phyloP scores from a whole-genome alignment of 1,140 invertebrate species.

The Helicorthomorpha holstii region DNA sequence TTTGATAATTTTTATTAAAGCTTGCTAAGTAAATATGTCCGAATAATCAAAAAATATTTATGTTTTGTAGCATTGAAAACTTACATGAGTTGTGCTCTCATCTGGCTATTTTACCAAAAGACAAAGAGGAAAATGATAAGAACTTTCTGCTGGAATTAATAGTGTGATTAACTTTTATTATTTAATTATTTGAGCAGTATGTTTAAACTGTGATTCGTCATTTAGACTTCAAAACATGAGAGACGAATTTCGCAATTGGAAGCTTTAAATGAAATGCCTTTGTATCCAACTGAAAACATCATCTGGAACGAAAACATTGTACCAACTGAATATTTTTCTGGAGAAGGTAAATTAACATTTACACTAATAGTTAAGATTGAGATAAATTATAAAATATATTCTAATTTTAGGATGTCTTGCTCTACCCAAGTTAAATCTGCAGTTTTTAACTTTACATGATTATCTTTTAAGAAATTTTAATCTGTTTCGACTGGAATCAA shows the following conservation, averaged over 20 bases:
- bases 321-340: conserved; percentile 90
- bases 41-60: too few relatives aligned
- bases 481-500: conserved; percentile 92
- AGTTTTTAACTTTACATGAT: conserved; percentile 96
- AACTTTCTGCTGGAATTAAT: conserved; percentile 71
- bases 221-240: conserved; percentile 68
- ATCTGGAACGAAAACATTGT: conserved; percentile 99
- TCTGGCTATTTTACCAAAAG: conserved; percentile 64
- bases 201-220: not conserved
- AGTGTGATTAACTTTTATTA: conserved; percentile 30
- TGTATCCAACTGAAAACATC: conserved; percentile 95
- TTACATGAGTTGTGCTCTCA: conserved; percentile 68
- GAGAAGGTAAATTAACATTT: conserved; percentile 41
- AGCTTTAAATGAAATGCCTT: conserved; percentile 89
- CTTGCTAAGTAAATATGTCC: not conserved
- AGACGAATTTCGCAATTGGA: conserved; percentile 78
- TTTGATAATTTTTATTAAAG: not conserved
- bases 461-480: conserved; percentile 96
- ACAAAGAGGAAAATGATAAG: conserved; percentile 48
- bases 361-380: not conserved
- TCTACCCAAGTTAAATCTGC: conserved; percentile 92
- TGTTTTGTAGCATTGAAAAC: conserved; percentile 48
- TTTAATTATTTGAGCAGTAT: not conserved
- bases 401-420: conserved; percentile 50
- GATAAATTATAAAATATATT: not conserved